Evolutionary conservation across 1,140 invertebrate species (phyloP).

Genomic region (Drosophila sp.): DNA sequence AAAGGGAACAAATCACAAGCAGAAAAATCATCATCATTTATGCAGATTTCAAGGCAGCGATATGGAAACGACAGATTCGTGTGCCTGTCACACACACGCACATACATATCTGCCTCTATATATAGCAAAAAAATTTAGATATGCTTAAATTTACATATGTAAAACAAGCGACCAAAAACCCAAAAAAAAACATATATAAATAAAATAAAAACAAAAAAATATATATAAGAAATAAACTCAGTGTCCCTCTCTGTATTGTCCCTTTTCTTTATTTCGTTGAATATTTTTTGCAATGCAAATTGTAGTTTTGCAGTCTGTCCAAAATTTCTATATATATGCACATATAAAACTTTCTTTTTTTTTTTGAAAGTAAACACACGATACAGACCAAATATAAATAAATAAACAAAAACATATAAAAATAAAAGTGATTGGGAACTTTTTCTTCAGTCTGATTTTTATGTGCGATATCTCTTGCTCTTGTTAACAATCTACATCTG

Average conservation of each 20-base stretch:
- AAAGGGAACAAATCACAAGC: conserved; percentile 29
- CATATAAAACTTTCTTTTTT: conserved; percentile 69
- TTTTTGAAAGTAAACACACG: conserved; percentile 71
- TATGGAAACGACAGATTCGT: conserved; percentile 64
- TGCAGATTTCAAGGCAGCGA: conserved; percentile 74
- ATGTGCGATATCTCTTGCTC: conserved; percentile 52
- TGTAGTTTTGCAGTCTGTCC: conserved; percentile 48
- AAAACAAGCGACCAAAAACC: conserved; percentile 50
- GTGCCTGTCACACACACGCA: conserved; percentile 34
- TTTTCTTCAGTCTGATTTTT: conserved; percentile 65
- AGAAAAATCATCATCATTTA: conserved; percentile 76
- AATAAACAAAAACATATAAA: conserved; percentile 24
- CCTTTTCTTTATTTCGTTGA: conserved; percentile 9
- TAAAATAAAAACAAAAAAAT: conserved; percentile 21
- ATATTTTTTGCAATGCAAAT: conserved; percentile 73
- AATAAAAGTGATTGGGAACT: conserved; percentile 79
- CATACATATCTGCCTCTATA: conserved; percentile 27
- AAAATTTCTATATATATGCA: conserved; percentile 37
- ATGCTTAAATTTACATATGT: conserved; percentile 60
- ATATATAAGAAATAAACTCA: no score
- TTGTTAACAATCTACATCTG: background rate
- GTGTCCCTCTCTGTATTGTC: conserved; percentile 6
- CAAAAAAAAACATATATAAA: no score
- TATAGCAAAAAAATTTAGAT: conserved; percentile 49
- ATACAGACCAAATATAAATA: conserved; percentile 26